Evolutionary conservation across 2,797 vertebrate genomes (phyloP), one percentile per base, ranked within the genome.

Genomic region (Mormyrus hasselquistii): DNA sequence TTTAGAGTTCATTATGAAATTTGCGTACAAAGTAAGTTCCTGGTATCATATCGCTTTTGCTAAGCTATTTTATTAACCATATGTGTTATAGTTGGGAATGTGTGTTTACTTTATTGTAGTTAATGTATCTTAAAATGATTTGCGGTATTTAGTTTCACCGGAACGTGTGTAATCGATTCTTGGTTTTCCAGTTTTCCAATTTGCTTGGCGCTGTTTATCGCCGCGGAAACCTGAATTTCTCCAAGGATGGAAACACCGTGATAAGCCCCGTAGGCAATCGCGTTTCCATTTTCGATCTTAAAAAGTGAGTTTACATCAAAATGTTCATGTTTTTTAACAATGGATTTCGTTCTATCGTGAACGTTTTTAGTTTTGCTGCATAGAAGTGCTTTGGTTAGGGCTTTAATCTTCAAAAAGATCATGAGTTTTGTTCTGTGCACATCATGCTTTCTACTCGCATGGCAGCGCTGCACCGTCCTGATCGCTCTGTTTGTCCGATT

Each of bases 181-280:
- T 84, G 47, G 19, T 49, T 50, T 90, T 91, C 16, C 90, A 99
- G 98, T 99, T 99, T 93, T 98, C 97, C 2, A 98, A 98, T 89
- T 94, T 99, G 91, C 93, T 99, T 84, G 98, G 98, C 52, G 97
- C 98, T 0, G 98, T 99, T 5, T 99, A 99, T 93, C 97, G 97
- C 0, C 96, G 96, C 50, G 98, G 98, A 1, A 98, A 99, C 89
- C 89, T 99, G 89, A 97, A 83, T 92, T 99, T 98, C 93, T 97
- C 97, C 0, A 95, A 93, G 12, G 98, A 99, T 92, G 98, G 98
- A 0, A 97, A 97, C 93, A 93, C 96, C 0, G 95, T 99, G 7
- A 92, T 99, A 93, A 99, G 98, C 91, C 98, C 98, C 0, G 97
- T 99, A 2, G 98, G 98, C 79, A 99, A 99, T 92, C 95, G 98